Evolutionary conservation across 2,113 vertebrate species (phyloP), one percentile per base, ranked within the genome.

Genomic region (Leucosticte australis): DNA sequence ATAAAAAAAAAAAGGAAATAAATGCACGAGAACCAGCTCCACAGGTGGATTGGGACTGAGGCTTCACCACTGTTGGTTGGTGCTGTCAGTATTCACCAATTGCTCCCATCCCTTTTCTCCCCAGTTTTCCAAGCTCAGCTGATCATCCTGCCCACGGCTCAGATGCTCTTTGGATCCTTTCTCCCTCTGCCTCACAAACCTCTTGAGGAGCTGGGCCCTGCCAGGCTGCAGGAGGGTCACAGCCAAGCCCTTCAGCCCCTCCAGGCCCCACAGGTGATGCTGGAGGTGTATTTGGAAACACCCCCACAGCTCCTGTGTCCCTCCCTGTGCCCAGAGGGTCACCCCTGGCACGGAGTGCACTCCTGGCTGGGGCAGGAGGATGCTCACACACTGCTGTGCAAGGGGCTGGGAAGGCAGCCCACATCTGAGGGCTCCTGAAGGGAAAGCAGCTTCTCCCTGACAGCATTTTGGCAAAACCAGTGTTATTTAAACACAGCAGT

Each of bases 401-500:
- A 73, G 55, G 70, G 83, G 41, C 79, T 90, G 91, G 94, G 93
- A 95, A 57, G 42, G 50, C 21, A 94, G 91, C 94, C 94, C 89
- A 49, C 11, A 8, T 57, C 22, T 62, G 83, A 92, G 87, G 87
- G 81, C 83, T 92, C 84, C 95, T 81, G 7, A 70, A 87, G 87
- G 84, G 73, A 87, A 75, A 96, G 93, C 92, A 89, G 87, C 93
- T 96, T 92, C 74, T 92, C 77, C 7, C 4, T 87, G 92, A 87
- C 87, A 94, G 87, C 15, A 0, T 39, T 56, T 84, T 94, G 90
- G 92, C 95, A 96, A 70, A 93, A 60, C 0, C 21, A 15, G 42
- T 1, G 39, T 47, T 91, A 31, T 82, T 95, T 89, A 82, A 94
- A 89, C 49, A 87, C 77, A 92, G 68, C 89, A 78, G 73, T 67